Percentiles rank a stretch among this genome's conserved stretches.
These are phyloP conservation scores for Sphaerophoria taeniata DNA, from an alignment of 2,888 invertebrate species.

Conservation along the genomic window DNA sequence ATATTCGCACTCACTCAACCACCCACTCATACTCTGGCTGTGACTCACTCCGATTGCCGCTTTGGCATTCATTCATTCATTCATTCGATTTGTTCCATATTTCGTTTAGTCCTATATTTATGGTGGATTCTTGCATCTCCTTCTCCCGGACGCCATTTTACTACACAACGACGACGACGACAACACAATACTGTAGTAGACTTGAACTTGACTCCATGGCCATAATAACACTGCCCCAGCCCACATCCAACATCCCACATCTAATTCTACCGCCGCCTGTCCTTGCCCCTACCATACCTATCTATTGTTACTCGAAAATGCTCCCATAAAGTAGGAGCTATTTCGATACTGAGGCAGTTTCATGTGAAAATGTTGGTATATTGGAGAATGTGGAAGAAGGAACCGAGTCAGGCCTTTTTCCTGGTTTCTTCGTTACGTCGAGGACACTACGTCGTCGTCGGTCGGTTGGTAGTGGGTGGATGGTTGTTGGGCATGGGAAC, in stretches of 20 bases:
- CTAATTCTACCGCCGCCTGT: no score
- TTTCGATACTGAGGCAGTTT: slow-evolving; percentile 58
- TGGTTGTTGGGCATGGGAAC: neutral
- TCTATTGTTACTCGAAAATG: slow-evolving; percentile 68
- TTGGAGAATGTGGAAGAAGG: slow-evolving; percentile 20
- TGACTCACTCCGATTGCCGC: slow-evolving; percentile 17
- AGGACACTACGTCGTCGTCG: slow-evolving; percentile 7
- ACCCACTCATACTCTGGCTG: slow-evolving; percentile 1
- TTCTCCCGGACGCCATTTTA: slow-evolving; percentile 37
- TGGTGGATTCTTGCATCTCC: slow-evolving; percentile 51
- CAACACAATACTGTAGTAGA: slow-evolving; percentile 67
- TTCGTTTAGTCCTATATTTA: slow-evolving; percentile 71
- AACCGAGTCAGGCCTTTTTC: slow-evolving; percentile 38
- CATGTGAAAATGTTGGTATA: neutral
- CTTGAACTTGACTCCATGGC: slow-evolving; percentile 74
- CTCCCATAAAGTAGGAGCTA: slow-evolving; percentile 67
- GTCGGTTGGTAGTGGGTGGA: slow-evolving; percentile 12
- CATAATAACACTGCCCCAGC: slow-evolving; percentile 35
- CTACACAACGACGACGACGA: slow-evolving; percentile 14
- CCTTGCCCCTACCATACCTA: slow-evolving; percentile 34
- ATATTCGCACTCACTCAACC: slow-evolving; percentile 31
- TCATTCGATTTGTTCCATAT: slow-evolving; percentile 73
- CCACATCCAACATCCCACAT: slow-evolving; percentile 22
- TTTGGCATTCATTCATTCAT: slow-evolving; percentile 63
- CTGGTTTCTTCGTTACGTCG: neutral